Evolutionary conservation across 2,113 vertebrate species (phyloP), one percentile per base, ranked within the genome.

Genomic region (Phalacrocorax brasilianus): DNA sequence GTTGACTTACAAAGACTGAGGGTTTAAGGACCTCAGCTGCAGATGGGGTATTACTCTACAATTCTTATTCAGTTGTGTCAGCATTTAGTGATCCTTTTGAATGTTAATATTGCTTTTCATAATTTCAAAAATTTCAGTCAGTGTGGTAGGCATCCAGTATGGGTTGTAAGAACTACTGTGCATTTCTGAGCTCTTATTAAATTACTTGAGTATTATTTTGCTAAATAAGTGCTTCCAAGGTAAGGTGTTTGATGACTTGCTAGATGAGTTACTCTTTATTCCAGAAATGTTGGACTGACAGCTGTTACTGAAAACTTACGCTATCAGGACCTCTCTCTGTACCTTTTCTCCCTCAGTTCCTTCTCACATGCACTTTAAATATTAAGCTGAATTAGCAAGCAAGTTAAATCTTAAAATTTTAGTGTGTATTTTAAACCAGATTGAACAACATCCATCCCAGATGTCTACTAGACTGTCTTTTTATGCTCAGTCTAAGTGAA

Each of bases 161-260:
- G 47, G 23, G 14, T 16, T 78, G 14, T 21, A 49, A 11, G 17
- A 80, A 40, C 50, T 52, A 4, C 42, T 59, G 18, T 77, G 50
- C 71, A 6, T 55, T 73, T 76, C 52, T 73, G 53, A 49, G 42
- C 20, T 94, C 11, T 14, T 9, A 7, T 10, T 66, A 8, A 71
- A 63, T 74, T 22, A 12, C 11, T 40, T 5, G 8, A 35, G 38
- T 63, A 21, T 87, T n/a, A 13, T 38, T 73, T n/a, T 6, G 22
- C 50, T 32, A 14, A 89, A 17, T 49, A n/a, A 74, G 65, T 67
- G 53, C 27, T 81, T 65, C 59, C 1, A 2, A 26, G 0, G 3
- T 19, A 11, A 35, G 0, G 0, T 4, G 16, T 11, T 49, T 9
- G 49, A 16, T 38, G 49, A 16, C 7, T 55, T 61, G 3, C 22